Evolutionary conservation across 2,797 vertebrate genomes (phyloP).

Genomic region (Mastacembelus armatus): DNA sequence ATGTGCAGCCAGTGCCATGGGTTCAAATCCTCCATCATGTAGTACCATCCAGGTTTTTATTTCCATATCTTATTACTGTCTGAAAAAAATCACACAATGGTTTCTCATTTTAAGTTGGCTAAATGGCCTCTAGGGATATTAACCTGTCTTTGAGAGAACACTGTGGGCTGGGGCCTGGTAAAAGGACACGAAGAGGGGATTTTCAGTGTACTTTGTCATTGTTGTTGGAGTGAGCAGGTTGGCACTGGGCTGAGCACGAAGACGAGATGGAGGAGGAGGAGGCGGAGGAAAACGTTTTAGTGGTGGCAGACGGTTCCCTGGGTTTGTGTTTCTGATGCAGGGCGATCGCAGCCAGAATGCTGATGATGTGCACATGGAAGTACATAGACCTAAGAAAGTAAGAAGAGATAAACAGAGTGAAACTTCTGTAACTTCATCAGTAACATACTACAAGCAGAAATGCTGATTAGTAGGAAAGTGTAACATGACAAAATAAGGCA

Average conservation of each 20-base stretch:
- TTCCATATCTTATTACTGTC: not conserved
- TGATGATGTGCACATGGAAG: conserved; percentile 92
- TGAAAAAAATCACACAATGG: conserved; percentile 54
- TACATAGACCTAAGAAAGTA: conserved; percentile 89
- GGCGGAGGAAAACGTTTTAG: conserved; percentile 28
- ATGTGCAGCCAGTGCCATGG: conserved; percentile 25
- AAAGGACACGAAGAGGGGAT: not conserved
- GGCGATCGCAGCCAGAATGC: conserved; percentile 87
- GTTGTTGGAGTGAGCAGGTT: conserved; percentile 74
- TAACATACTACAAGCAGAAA: not conserved
- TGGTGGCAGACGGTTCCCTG: conserved; percentile 47
- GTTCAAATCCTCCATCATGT: not conserved
- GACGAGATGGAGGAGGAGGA: conserved; percentile 26
- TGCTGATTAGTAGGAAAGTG: not conserved
- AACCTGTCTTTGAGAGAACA: conserved; percentile 24
- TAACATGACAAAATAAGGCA: too few species aligned
- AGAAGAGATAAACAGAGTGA: not conserved
- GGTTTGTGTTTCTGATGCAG: conserved; percentile 81
- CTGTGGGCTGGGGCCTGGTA: conserved; percentile 7
- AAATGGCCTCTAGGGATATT: conserved; percentile 13
- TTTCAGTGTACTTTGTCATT: conserved; percentile 72
- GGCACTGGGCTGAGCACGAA: conserved; percentile 48
- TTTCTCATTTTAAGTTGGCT: conserved; percentile 20
- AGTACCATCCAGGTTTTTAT: not conserved
- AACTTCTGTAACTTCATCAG: not conserved